These are phyloP conservation scores for Lichenostomus cassidix DNA, from an alignment of 2,113 vertebrate species.

Conservation along the genomic window DNA sequence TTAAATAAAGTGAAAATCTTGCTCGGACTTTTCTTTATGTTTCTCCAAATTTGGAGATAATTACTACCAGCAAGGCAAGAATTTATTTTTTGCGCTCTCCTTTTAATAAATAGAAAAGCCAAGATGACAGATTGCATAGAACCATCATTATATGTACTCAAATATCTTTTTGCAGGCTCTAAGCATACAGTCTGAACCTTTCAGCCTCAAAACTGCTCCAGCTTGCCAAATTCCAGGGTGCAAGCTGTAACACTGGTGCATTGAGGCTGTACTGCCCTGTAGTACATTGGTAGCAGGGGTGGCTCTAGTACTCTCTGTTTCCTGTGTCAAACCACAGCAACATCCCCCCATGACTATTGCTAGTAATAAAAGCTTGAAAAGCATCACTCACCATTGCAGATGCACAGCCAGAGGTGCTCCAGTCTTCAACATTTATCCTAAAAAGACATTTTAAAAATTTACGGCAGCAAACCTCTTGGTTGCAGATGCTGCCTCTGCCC, in stretches of 20 bases:
- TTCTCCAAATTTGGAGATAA: constrained; percentile 12
- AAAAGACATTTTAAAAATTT: not conserved
- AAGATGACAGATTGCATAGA: not conserved
- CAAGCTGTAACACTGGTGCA: not conserved
- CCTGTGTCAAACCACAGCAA: not conserved
- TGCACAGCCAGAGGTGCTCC: not conserved
- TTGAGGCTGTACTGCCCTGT: not conserved
- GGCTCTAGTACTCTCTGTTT: not conserved
- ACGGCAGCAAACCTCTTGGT: not conserved
- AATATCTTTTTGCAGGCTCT: not conserved
- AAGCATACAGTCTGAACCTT: not conserved
- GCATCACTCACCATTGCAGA: not conserved
- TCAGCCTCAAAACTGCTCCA: not conserved
- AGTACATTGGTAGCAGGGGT: not conserved
- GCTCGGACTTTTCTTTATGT: not conserved
- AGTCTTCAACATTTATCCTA: not conserved
- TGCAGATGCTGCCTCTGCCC: not conserved
- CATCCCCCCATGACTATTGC: not conserved
- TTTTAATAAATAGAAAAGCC: not conserved
- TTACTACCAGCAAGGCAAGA: not conserved
- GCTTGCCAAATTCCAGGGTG: not conserved
- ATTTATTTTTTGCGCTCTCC: not conserved
- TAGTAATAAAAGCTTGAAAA: not conserved
- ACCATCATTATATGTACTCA: not conserved
- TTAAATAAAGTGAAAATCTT: not conserved